A percentile compares a stretch with the other conserved stretches of the same genome.
These are phyloP conservation scores for Endomychus coccineus DNA, from an alignment of 2,888 invertebrate species.

Conservation along the genomic window DNA sequence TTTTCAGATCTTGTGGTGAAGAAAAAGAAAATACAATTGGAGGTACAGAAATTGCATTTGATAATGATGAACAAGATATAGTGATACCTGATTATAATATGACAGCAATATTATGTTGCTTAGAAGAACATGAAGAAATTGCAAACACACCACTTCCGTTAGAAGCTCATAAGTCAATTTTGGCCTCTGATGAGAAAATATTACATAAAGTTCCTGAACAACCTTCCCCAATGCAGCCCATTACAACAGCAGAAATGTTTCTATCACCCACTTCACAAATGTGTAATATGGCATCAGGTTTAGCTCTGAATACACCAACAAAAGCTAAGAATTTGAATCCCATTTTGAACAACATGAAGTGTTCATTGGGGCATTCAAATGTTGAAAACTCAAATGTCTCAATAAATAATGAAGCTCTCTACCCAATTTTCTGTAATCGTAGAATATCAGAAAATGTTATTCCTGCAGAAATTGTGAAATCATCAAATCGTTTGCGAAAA, in stretches of 20 bases:
- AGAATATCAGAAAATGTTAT: slow-evolving; percentile 16
- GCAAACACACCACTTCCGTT: slow-evolving; percentile 3
- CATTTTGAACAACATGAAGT: slow-evolving; percentile 29
- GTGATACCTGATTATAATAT: slow-evolving; percentile 16
- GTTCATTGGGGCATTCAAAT: too few relatives aligned
- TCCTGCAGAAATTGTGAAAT: slow-evolving; percentile 1
- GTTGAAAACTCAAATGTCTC: too few relatives aligned
- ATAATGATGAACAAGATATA: slow-evolving; percentile 23
- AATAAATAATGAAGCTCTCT: too few relatives aligned
- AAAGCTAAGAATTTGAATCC: slow-evolving; percentile 35
- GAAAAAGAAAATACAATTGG: too few relatives aligned
- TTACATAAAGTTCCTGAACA: too few relatives aligned
- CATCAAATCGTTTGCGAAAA: too few relatives aligned
- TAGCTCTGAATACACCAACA: slow-evolving; percentile 46
- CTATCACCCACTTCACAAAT: slow-evolving; percentile 49
- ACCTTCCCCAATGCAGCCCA: too few relatives aligned
- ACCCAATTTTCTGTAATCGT: slow-evolving; percentile 44
- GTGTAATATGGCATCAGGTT: slow-evolving; percentile 45
- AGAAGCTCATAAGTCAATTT: too few relatives aligned
- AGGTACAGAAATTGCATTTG: too few relatives aligned
- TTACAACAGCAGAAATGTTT: too few relatives aligned
- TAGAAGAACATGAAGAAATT: slow-evolving; percentile 17
- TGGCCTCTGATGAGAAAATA: too few relatives aligned
- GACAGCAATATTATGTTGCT: slow-evolving; percentile 10
- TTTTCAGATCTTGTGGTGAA: too few relatives aligned